Percentiles rank a stretch among this genome's conserved stretches.
Conservation (phyloP, 2,888 invertebrate species). For the Melanargia galathea region DNA sequence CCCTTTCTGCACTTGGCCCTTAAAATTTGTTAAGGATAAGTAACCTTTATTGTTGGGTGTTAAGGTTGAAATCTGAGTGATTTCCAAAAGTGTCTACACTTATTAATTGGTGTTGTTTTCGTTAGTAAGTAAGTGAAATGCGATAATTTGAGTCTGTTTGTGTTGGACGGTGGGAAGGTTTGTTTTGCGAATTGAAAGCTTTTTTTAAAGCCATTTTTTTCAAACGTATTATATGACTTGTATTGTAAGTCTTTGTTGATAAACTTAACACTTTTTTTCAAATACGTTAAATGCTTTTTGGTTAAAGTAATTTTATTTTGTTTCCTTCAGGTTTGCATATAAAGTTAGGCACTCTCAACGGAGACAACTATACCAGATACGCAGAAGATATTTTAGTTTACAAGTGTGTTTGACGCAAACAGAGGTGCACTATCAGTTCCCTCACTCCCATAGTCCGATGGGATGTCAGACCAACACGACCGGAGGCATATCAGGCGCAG, state of each 20-base stretch:
- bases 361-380: too few relatives aligned
- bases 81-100: slow-evolving; percentile 60
- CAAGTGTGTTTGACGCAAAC: too few relatives aligned
- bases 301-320: too few relatives aligned
- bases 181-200: slow-evolving; percentile 35
- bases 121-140: slow-evolving; percentile 57
- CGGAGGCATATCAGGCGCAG: too few relatives aligned
- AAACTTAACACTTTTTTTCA: neutral
- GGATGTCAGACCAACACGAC: too few relatives aligned
- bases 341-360: too few relatives aligned
- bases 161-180: slow-evolving; percentile 39
- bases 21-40: slow-evolving; percentile 41
- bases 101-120: slow-evolving; percentile 73
- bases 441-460: too few relatives aligned
- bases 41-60: slow-evolving; percentile 40
- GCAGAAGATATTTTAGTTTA: too few relatives aligned
- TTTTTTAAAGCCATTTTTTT: slow-evolving; percentile 31
- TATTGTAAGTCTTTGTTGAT: slow-evolving; percentile 21
- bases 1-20: slow-evolving; percentile 55
- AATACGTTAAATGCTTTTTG: too few relatives aligned
- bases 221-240: slow-evolving; percentile 22
- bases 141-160: slow-evolving; percentile 53
- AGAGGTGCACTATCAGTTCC: too few relatives aligned
- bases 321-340: too few relatives aligned
- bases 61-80: slow-evolving; percentile 45